Evolutionary conservation across 2,888 invertebrate species (phyloP).

Genomic region (Tachystola acroxantha): DNA sequence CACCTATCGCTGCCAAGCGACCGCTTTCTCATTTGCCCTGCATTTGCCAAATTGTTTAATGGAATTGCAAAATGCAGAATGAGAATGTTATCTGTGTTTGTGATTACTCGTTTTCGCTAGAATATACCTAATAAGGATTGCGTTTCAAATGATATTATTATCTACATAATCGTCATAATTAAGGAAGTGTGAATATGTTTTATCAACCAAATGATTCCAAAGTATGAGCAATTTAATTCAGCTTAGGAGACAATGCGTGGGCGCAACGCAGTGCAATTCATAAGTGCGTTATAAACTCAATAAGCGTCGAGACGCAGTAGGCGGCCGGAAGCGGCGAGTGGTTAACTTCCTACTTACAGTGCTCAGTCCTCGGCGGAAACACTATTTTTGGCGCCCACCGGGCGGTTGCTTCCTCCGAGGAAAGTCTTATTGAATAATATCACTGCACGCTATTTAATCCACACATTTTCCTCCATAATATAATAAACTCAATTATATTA

Average conservation of each 20-base stretch:
- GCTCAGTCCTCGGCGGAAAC: conserved; percentile 62
- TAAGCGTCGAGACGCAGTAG: conserved; percentile 69
- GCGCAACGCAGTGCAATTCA: conserved; percentile 63
- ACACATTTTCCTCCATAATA: conserved; percentile 23
- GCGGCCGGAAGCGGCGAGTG: conserved; percentile 70
- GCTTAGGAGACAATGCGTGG: conserved; percentile 66
- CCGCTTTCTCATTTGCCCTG: too few species aligned
- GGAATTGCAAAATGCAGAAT: too few species aligned
- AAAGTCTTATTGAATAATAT: conserved; percentile 59
- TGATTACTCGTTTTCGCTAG: too few species aligned
- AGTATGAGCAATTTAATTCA: conserved; percentile 71
- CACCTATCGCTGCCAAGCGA: too few species aligned
- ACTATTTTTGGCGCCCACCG: conserved; percentile 76
- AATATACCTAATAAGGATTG: too few species aligned
- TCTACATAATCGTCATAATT: too few species aligned
- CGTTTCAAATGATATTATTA: too few species aligned
- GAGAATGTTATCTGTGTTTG: too few species aligned
- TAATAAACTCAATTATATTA: too few species aligned
- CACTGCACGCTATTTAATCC: conserved; percentile 34
- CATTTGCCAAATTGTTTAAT: too few species aligned
- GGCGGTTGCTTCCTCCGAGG: conserved; percentile 59
- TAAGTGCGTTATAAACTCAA: conserved; percentile 73
- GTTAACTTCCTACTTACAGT: conserved; percentile 73
- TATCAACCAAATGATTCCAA: conserved; percentile 38
- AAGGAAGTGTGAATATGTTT: too few species aligned